Percentiles rank a stretch among this genome's conserved stretches.
Evolutionary conservation across 2,113 vertebrate species (phyloP).

Genomic region (Ploceus nigricollis): DNA sequence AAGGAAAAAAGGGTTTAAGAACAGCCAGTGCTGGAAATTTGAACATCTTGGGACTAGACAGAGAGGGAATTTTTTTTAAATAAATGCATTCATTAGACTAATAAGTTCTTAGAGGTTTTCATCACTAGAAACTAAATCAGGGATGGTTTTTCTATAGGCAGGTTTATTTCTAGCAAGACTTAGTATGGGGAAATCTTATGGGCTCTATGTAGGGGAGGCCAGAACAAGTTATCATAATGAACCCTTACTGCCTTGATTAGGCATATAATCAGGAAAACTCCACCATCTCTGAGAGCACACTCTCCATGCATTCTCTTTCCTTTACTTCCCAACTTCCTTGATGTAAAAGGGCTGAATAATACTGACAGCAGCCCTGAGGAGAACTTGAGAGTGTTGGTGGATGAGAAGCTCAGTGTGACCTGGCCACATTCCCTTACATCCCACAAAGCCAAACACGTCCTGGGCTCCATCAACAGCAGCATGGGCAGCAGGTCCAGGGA

Average conservation of each 20-base stretch:
- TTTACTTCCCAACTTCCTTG: background rate
- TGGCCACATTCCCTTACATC: background rate
- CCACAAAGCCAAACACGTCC: accelerated
- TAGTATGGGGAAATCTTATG: background rate
- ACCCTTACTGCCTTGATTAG: background rate
- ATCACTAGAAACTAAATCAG: background rate
- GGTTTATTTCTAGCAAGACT: background rate
- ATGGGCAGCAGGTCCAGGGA: accelerated
- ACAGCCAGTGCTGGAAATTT: background rate
- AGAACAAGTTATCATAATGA: background rate
- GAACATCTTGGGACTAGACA: background rate
- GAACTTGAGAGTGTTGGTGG: background rate
- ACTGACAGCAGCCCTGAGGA: background rate
- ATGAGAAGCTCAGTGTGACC: background rate
- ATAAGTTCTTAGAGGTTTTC: background rate
- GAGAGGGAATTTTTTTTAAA: background rate
- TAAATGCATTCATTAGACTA: background rate
- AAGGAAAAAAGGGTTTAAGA: background rate
- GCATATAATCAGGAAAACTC: background rate
- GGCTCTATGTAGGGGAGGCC: background rate
- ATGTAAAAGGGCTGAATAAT: background rate
- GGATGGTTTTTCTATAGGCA: background rate
- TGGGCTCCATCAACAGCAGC: accelerated
- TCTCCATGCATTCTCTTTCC: background rate
- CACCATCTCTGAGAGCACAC: background rate